A percentile compares a stretch with the other conserved stretches of the same genome.
Evolutionary conservation across 1,140 invertebrate species (phyloP).

Genomic region (Drosophila orosa): DNA sequence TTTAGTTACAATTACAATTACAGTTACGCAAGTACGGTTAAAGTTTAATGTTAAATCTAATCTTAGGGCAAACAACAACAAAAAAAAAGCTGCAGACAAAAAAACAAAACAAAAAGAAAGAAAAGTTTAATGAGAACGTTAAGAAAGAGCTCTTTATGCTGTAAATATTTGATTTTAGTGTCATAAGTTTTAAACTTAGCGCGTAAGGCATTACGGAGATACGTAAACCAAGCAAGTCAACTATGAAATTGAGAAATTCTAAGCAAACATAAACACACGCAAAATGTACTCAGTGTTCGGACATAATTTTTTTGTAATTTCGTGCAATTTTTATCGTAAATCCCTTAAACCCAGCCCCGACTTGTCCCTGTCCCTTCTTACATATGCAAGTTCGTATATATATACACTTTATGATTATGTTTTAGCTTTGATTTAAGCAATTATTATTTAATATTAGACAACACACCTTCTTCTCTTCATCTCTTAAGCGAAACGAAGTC

Average conservation of each 20-base stretch:
- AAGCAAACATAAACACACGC: constrained; percentile 30
- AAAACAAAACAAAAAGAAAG: constrained; percentile 14
- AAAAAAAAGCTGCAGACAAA: constrained; percentile 42
- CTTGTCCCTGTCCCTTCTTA: constrained; percentile 16
- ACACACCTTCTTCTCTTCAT: constrained; percentile 58
- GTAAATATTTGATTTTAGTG: constrained; percentile 54
- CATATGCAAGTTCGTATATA: constrained; percentile 5
- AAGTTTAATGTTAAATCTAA: constrained; percentile 70
- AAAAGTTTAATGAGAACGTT: constrained; percentile 8
- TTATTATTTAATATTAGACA: constrained; percentile 51
- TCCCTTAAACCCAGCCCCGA: constrained; percentile 8
- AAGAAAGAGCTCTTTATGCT: constrained; percentile 35
- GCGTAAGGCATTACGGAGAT: constrained; percentile 64
- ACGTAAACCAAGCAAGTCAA: constrained; percentile 74
- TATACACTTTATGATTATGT: constrained; percentile 29
- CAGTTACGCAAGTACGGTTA: constrained; percentile 44
- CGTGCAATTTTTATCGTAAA: constrained; percentile 65
- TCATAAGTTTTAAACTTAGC: constrained; percentile 61
- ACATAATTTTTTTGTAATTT: constrained; percentile 37
- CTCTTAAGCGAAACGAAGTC: constrained; percentile 80
- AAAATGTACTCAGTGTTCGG: constrained; percentile 60
- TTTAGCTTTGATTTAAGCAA: constrained; percentile 46
- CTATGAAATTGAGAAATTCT: constrained; percentile 22
- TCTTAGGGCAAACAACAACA: constrained; percentile 30
- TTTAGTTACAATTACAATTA: constrained; percentile 59